Evolutionary conservation across 2,888 invertebrate genomes (phyloP).

Genomic region (Rhorus exstirpatorius): DNA sequence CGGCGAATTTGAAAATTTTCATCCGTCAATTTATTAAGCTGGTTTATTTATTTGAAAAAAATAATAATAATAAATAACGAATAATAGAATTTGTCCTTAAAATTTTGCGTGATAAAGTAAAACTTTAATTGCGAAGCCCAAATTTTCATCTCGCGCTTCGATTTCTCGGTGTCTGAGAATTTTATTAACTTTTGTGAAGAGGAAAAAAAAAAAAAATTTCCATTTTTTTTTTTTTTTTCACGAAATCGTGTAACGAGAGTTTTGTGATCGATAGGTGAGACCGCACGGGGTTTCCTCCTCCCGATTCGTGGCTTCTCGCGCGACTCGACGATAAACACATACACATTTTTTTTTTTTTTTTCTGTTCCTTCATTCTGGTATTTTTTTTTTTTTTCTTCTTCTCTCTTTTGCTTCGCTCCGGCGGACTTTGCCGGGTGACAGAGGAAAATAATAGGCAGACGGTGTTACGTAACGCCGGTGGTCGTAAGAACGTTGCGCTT

Average conservation of each 20-base stretch:
- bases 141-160: not conserved
- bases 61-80: too few relatives aligned
- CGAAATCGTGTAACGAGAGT: constrained; percentile 21
- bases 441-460: constrained; percentile 79
- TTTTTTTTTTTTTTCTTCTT: constrained; percentile 30
- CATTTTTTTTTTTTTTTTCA: constrained; percentile 14
- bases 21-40: not conserved
- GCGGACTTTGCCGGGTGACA: constrained; percentile 76
- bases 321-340: constrained; percentile 9
- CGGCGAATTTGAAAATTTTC: not conserved
- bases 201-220: not conserved
- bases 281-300: constrained; percentile 50
- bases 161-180: constrained; percentile 38
- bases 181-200: constrained; percentile 35
- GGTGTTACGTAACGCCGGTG: constrained; percentile 77
- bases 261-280: constrained; percentile 58
- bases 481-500: constrained; percentile 63
- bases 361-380: constrained; percentile 10
- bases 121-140: not conserved
- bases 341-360: constrained; percentile 35
- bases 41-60: too few relatives aligned
- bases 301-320: constrained; percentile 7
- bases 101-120: too few relatives aligned
- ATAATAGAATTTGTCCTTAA: too few relatives aligned
- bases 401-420: constrained; percentile 63